A percentile compares a stretch with the other conserved stretches of the same genome.
phyloP scores from a whole-genome alignment of 1,140 invertebrate genomes.

The Caligus rogercresseyi region DNA sequence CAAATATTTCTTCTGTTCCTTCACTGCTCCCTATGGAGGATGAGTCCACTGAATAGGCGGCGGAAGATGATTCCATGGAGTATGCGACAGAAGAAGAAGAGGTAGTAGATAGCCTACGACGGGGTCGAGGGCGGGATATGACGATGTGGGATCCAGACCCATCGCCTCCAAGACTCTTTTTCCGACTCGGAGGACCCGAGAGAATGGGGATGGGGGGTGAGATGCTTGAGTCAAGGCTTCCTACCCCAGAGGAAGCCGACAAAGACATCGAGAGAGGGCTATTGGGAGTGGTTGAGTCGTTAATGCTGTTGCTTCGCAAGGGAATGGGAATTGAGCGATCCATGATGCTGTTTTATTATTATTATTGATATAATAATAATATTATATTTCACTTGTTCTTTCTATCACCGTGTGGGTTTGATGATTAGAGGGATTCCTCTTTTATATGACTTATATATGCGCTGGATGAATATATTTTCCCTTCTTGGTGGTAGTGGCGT shows the following conservation, averaged over 20 bases:
- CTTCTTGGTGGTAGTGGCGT: not conserved
- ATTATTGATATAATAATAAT: too few species aligned
- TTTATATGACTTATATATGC: not conserved
- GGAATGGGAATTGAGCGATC: too few species aligned
- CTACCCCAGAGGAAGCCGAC: not conserved
- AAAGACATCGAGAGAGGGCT: not conserved
- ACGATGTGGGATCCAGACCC: not conserved
- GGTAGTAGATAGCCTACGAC: not conserved
- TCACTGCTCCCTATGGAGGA: too few species aligned
- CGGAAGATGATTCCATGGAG: not conserved
- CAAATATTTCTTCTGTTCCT: too few species aligned
- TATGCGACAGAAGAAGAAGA: too few species aligned
- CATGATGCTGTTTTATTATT: too few species aligned
- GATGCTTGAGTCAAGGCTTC: not conserved
- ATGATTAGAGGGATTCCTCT: not conserved
- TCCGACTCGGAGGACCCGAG: not conserved
- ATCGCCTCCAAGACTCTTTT: not conserved
- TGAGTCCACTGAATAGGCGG: not conserved
- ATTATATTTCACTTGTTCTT: too few species aligned
- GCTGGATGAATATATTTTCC: not conserved
- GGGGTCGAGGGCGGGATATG: not conserved
- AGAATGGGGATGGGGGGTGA: not conserved
- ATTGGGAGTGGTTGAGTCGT: not conserved
- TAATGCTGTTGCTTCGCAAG: not conserved
- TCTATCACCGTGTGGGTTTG: not conserved